Evolutionary conservation across 2,888 invertebrate species (phyloP), one percentile per base, ranked within the genome.

Genomic region (Eilema griseolum): DNA sequence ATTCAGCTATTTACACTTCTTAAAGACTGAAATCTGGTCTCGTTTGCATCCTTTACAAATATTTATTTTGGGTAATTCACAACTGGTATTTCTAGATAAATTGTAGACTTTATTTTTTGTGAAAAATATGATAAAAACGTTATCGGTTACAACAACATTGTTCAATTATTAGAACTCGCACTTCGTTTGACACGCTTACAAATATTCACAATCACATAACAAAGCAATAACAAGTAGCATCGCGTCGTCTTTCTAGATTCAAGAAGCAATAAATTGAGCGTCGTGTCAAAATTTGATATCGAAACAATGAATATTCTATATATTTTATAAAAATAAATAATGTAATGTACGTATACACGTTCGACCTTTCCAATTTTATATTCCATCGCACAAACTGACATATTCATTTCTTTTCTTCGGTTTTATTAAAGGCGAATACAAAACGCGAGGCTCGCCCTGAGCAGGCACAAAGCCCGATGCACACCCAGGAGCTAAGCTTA

Each of bases 371-470:
- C 4, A 66, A 76, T 83, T 76, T 7, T 12, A 52, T n/a, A n/a
- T n/a, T n/a, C n/a, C 37, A 26, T 73, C 67, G 61, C 69, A 75
- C 69, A 71, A 83, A 84, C 78, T 83, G 81, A 83, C 78, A 84
- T 86, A 86, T 88, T 86, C 83, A 87, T 88, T 85, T 79, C 81
- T 86, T 85, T 85, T 77, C 81, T 79, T 76, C 76, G 75, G 83
- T 91, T 91, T 88, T 89, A 90, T 88, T 87, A 88, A 83, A 90
- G 82, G 82, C 81, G 85, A 90, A 91, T 88, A 90, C 85, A 88
- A 87, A 91, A 89, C 85, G 83, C 81, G 83, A 66, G 79, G 82
- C 83, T 85, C 86, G 81, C 85, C 86, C 83, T n/a, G 77, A 79
- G 84, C 83, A 78, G 75, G 85, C 85, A 88, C 85, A 90, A 90